phyloP scores from a whole-genome alignment of 2,888 invertebrate genomes.

The Ophraella communa region DNA sequence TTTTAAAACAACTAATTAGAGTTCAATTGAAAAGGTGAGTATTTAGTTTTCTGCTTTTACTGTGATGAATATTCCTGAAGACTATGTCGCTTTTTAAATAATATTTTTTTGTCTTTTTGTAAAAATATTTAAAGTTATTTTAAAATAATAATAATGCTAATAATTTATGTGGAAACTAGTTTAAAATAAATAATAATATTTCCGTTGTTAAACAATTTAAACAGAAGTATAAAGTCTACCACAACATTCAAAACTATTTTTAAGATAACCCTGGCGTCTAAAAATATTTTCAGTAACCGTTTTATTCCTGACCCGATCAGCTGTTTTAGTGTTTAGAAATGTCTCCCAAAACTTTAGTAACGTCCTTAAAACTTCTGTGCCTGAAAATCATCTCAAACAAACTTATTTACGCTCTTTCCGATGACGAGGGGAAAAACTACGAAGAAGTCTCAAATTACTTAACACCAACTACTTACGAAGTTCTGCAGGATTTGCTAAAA shows the following conservation, averaged over 20 bases:
- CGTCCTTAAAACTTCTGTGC: constrained; percentile 66
- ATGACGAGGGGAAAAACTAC: constrained; percentile 62
- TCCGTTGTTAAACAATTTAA: neutral
- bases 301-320: constrained; percentile 1
- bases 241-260: neutral
- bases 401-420: constrained; percentile 68
- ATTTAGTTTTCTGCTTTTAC: too few species aligned
- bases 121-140: too few species aligned
- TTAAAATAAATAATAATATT: too few species aligned
- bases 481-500: constrained; percentile 72
- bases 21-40: too few species aligned
- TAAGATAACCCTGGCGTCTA: neutral
- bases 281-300: neutral
- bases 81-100: too few species aligned
- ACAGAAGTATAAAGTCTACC: neutral
- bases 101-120: too few species aligned
- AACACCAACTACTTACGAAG: constrained; percentile 66
- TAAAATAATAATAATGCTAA: too few species aligned
- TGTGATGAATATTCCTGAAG: too few species aligned
- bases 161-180: too few species aligned
- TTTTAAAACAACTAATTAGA: too few species aligned
- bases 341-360: constrained; percentile 71
- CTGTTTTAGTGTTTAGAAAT: constrained; percentile 53
- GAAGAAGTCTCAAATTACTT: constrained; percentile 61
- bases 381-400: constrained; percentile 68